Percentiles rank a stretch among this genome's conserved stretches.
Conservation (phyloP, 1,140 invertebrate genomes). For the Vanessa tameamea region DNA sequence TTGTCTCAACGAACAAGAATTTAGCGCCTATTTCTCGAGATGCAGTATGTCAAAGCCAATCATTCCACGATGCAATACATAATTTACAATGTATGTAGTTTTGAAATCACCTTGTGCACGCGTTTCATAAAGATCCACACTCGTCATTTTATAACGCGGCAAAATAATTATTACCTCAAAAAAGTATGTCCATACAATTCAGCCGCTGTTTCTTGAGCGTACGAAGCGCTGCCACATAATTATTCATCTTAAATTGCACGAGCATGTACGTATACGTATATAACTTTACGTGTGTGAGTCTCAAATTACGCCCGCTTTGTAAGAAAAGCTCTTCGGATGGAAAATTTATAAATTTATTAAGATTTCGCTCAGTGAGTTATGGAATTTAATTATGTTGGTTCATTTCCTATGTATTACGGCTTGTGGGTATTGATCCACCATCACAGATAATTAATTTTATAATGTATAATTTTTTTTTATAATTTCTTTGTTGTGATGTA, state of each 20-base stretch:
- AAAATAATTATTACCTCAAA: background rate
- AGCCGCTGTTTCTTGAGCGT: slow-evolving; percentile 47
- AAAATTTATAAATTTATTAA: slow-evolving; percentile 77
- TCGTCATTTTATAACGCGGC: too few species aligned
- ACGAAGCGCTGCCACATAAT: slow-evolving; percentile 76
- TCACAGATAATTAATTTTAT: background rate
- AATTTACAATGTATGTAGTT: too few species aligned
- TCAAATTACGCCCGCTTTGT: slow-evolving; percentile 67
- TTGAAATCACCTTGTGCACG: too few species aligned
- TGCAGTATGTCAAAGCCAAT: too few species aligned
- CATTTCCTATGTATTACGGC: slow-evolving; percentile 8
- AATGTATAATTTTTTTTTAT: background rate
- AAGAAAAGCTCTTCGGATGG: slow-evolving; percentile 66
- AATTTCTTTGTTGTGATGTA: too few species aligned
- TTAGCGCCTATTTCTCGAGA: too few species aligned
- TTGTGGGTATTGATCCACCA: background rate
- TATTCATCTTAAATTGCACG: slow-evolving; percentile 80
- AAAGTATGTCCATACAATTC: slow-evolving; percentile 47
- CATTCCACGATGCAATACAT: too few species aligned
- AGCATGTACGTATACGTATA: slow-evolving; percentile 51
- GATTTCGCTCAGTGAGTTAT: slow-evolving; percentile 48
- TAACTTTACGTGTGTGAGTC: slow-evolving; percentile 42
- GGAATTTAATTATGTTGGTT: slow-evolving; percentile 55
- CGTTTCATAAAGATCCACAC: too few species aligned
- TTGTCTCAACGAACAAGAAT: too few species aligned